These are phyloP conservation scores for Mizuhopecten yessoensis DNA, from an alignment of 1,140 invertebrate species.

Conservation along the genomic window DNA sequence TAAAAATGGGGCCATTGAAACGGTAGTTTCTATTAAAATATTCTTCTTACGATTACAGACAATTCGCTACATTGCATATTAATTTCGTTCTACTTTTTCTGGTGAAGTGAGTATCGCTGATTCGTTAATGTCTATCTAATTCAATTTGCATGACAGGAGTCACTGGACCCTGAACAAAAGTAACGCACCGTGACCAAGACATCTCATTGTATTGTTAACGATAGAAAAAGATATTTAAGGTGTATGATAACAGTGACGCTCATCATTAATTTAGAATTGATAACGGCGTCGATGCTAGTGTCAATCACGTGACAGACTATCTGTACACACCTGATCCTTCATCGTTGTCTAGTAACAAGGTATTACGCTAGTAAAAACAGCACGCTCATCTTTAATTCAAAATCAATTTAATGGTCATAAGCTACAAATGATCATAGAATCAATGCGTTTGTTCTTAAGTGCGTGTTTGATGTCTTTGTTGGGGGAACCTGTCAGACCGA, in stretches of 20 bases:
- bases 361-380: neutral
- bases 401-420: conserved; percentile 25
- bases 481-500: neutral
- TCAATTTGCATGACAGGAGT: neutral
- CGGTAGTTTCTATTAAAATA: neutral
- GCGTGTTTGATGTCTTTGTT: conserved; percentile 4
- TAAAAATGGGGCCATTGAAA: too few species aligned
- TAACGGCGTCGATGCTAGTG: neutral
- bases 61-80: neutral
- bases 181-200: neutral
- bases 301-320: neutral
- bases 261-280: conserved; percentile 10
- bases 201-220: neutral
- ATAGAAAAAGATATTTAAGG: neutral
- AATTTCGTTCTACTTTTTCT: neutral
- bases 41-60: neutral
- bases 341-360: neutral
- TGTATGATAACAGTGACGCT: conserved; percentile 3
- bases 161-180: neutral
- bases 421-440: conserved; percentile 11
- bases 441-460: neutral
- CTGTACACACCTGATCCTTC: neutral
- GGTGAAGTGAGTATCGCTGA: neutral
- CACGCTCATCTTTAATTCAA: conserved; percentile 27
- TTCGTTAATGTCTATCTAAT: neutral